These are phyloP conservation scores for Prunella strophiata DNA, from an alignment of 2,797 vertebrate species.

Conservation along the genomic window DNA sequence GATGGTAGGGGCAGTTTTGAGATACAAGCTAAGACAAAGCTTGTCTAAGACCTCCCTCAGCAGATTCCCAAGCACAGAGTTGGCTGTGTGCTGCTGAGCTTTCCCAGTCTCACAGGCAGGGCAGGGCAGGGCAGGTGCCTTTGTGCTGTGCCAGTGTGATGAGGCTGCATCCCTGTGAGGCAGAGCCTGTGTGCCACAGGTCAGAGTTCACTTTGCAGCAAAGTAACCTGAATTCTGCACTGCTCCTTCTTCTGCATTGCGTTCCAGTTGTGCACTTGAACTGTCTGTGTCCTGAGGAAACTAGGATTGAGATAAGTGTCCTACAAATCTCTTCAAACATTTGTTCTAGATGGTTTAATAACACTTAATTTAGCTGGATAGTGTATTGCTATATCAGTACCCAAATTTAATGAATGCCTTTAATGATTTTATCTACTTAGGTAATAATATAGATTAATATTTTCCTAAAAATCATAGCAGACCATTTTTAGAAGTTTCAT, in stretches of 20 bases:
- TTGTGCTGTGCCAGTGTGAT: background rate
- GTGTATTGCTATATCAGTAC: background rate
- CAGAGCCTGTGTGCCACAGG: background rate
- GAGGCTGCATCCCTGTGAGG: background rate
- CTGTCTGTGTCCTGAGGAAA: background rate
- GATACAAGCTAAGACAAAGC: background rate
- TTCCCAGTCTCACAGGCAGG: background rate
- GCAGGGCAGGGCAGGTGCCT: background rate
- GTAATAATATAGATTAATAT: slow-evolving; percentile 11
- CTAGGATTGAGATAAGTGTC: background rate
- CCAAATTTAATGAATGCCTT: slow-evolving; percentile 27
- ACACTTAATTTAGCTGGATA: background rate
- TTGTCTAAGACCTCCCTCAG: background rate
- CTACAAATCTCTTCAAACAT: background rate
- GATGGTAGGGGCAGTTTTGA: background rate
- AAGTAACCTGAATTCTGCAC: background rate
- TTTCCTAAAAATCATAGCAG: background rate
- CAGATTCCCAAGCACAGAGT: background rate
- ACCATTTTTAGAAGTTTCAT: background rate
- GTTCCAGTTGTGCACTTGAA: background rate
- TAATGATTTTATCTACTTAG: slow-evolving; percentile 34
- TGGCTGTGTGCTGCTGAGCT: background rate
- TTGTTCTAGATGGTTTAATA: background rate
- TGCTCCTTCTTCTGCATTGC: background rate
- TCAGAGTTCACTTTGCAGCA: background rate